These are phyloP conservation scores for Falco cherrug DNA, from an alignment of 2,797 vertebrate genomes.

Conservation along the genomic window DNA sequence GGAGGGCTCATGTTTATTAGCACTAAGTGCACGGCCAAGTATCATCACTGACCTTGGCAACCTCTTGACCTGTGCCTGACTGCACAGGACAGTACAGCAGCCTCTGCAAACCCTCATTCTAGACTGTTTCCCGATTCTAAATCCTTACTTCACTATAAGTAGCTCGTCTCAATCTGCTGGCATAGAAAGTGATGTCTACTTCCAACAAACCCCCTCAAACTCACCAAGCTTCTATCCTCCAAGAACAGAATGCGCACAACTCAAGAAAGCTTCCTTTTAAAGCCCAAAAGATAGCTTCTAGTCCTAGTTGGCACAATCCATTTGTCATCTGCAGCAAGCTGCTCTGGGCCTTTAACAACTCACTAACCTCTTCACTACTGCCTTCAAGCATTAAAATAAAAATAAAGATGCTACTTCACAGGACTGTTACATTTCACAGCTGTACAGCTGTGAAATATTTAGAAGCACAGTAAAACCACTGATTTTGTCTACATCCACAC, in stretches of 20 bases:
- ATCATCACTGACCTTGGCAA: not conserved
- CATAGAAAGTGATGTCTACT: not conserved
- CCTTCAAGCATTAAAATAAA: not conserved
- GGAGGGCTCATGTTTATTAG: not conserved
- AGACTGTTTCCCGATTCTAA: not conserved
- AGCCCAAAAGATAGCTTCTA: not conserved
- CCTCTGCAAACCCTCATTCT: not conserved
- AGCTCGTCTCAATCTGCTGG: not conserved
- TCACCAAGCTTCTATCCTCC: not conserved
- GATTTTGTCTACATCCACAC: not conserved
- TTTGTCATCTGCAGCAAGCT: not conserved
- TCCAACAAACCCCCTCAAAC: not conserved
- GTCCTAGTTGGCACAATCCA: not conserved
- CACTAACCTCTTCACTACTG: not conserved
- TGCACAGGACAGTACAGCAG: not conserved
- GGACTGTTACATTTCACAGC: not conserved
- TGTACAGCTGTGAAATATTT: not conserved
- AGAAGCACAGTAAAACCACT: not conserved
- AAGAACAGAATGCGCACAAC: not conserved
- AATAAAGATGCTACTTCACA: not conserved
- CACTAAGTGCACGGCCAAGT: not conserved
- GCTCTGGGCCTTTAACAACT: not conserved
- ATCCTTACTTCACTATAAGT: not conserved
- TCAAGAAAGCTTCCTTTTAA: not conserved
- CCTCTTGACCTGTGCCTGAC: not conserved